phyloP scores from a whole-genome alignment of 1,140 invertebrate species.

The Leptinotarsa defecta region DNA sequence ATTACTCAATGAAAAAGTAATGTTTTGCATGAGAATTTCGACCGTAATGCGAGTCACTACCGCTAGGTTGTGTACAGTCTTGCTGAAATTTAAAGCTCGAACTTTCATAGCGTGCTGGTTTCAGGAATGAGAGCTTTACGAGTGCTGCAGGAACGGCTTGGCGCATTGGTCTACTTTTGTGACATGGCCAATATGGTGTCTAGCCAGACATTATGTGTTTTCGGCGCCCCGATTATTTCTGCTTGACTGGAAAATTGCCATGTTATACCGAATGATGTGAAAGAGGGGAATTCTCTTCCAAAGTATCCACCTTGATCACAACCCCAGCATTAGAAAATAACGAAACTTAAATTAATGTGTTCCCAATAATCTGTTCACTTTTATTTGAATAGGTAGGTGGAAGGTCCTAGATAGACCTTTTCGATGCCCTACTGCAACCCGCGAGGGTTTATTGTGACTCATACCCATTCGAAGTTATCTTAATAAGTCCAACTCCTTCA shows the following conservation, averaged over 20 bases:
- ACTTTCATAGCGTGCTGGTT: conserved; percentile 25
- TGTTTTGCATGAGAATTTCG: conserved; percentile 42
- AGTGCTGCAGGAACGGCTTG: not conserved
- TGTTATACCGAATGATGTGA: not conserved
- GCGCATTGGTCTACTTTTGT: not conserved
- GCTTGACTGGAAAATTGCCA: not conserved
- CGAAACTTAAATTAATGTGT: too few relatives aligned
- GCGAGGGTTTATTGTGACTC: too few relatives aligned
- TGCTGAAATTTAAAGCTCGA: conserved; percentile 21
- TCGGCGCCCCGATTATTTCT: not conserved
- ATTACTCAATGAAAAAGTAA: conserved; percentile 24
- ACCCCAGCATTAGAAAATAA: too few relatives aligned
- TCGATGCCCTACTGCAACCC: too few relatives aligned
- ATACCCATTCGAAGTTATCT: too few relatives aligned
- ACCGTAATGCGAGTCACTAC: conserved; percentile 43
- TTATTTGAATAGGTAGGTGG: too few relatives aligned
- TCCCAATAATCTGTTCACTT: too few relatives aligned
- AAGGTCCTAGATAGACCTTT: too few relatives aligned
- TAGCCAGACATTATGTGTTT: not conserved
- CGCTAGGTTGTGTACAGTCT: conserved; percentile 44
- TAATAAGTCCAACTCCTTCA: too few relatives aligned
- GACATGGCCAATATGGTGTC: not conserved
- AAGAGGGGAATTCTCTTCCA: too few relatives aligned
- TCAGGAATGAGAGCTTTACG: conserved; percentile 20
- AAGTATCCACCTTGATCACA: too few relatives aligned